Percentiles rank a stretch among this genome's conserved stretches.
phyloP scores from a whole-genome alignment of 2,797 vertebrate species.

The Brotula barbata region DNA sequence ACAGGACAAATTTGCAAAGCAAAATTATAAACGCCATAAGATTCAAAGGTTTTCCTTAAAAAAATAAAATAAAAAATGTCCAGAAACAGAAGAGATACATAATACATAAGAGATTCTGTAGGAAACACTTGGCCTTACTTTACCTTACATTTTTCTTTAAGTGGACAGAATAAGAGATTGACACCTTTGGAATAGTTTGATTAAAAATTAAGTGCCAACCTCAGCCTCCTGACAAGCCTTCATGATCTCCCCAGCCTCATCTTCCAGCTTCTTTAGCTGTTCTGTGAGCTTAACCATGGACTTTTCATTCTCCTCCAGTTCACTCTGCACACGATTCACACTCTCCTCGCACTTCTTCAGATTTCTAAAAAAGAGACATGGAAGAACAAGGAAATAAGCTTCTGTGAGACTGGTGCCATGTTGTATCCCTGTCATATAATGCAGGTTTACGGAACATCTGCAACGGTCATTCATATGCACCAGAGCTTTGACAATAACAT shows the following conservation, averaged over 20 bases:
- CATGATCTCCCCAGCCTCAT: constrained; percentile 85
- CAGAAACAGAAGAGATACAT: no score
- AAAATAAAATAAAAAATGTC: no score
- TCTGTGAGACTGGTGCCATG: neutral
- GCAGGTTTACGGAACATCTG: no score
- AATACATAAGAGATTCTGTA: neutral
- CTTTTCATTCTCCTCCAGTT: constrained; percentile 83
- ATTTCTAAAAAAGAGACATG: constrained; percentile 79
- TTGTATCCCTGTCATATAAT: neutral
- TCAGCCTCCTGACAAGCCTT: constrained; percentile 85
- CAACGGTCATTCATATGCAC: no score
- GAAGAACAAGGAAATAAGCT: neutral
- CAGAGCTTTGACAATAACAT: no score
- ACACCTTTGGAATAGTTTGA: neutral
- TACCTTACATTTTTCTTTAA: no score
- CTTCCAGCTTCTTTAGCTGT: constrained; percentile 85
- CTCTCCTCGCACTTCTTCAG: constrained; percentile 89
- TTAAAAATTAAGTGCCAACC: constrained; percentile 77
- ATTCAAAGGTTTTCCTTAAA: no score
- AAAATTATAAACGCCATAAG: no score
- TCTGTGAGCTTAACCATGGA: constrained; percentile 78
- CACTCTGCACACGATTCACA: constrained; percentile 78
- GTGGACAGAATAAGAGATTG: no score
- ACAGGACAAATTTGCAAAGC: no score
- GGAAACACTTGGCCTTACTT: neutral